These are phyloP conservation scores for Pediacus dermestoides DNA, from an alignment of 2,888 invertebrate species.

Conservation along the genomic window DNA sequence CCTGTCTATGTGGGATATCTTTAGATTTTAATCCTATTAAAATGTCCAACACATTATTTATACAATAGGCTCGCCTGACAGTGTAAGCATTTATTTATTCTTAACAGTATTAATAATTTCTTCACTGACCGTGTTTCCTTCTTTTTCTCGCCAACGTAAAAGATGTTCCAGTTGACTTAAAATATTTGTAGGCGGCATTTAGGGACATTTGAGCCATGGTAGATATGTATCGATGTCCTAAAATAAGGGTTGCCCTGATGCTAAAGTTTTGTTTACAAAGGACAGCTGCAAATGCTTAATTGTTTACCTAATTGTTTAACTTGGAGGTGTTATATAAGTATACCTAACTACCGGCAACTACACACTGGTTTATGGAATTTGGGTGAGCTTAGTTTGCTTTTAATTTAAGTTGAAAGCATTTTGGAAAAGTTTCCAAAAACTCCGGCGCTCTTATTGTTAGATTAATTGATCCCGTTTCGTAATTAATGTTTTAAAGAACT, in stretches of 20 bases:
- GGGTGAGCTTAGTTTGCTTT: no score
- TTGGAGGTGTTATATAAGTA: background rate
- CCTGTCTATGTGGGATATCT: constrained; percentile 17
- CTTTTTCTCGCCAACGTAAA: background rate
- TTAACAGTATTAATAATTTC: constrained; percentile 1
- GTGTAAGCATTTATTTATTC: constrained; percentile 12
- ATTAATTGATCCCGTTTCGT: no score
- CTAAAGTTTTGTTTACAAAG: constrained; percentile 4
- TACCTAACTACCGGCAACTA: no score
- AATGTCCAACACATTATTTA: constrained; percentile 12
- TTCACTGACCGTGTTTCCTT: background rate
- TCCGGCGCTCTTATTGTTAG: no score
- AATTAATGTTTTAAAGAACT: no score
- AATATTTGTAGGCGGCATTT: constrained; percentile 3
- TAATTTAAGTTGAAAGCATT: no score
- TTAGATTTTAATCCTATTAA: constrained; percentile 17
- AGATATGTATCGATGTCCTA: background rate
- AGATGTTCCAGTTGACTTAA: background rate
- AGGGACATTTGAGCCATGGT: background rate
- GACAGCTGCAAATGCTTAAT: constrained; percentile 8
- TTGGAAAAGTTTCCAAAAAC: no score
- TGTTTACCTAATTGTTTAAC: constrained; percentile 4
- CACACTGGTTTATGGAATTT: no score
- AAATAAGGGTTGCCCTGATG: background rate
- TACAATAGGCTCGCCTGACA: constrained; percentile 12